Evolutionary conservation across 2,113 vertebrate species (phyloP).

Genomic region (Zosterops japonicus): DNA sequence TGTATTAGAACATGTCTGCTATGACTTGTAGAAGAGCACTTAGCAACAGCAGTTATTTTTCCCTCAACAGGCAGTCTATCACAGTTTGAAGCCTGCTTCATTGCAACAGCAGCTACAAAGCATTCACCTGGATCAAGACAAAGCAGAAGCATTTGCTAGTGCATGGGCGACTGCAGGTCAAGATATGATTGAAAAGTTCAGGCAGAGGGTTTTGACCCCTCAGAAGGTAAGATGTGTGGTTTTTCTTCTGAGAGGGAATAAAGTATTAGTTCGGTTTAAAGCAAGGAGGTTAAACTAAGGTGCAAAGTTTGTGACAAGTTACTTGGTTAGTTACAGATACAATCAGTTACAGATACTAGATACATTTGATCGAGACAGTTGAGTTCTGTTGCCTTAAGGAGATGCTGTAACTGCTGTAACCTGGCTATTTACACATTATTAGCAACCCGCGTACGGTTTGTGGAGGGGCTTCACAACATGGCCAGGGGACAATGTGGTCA

Average conservation of each 20-base stretch:
- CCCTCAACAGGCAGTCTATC: conserved; percentile 86
- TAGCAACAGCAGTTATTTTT: not conserved
- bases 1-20: not conserved
- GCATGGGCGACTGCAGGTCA: conserved; percentile 85
- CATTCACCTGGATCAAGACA: conserved; percentile 81
- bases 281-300: not conserved
- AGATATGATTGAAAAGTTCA: conserved; percentile 88
- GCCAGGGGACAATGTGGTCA: not conserved
- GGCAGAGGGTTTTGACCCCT: conserved; percentile 85
- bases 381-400: not conserved
- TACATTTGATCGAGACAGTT: fast-evolving
- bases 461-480: not conserved
- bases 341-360: not conserved
- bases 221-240: conserved; percentile 81
- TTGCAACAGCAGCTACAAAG: conserved; percentile 88
- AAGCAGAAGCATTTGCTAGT: conserved; percentile 84
- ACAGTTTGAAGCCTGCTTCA: conserved; percentile 84
- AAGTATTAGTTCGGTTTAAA: not conserved
- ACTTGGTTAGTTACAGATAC: not conserved
- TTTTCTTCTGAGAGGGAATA: not conserved
- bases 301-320: not conserved
- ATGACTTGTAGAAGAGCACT: not conserved
- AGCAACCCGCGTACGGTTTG: not conserved
- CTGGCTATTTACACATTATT: not conserved
- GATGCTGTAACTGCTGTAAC: not conserved